Base-by-base conservation (phyloP, 2,797 vertebrate species). In the Yasuhikotakia modesta region DNA sequence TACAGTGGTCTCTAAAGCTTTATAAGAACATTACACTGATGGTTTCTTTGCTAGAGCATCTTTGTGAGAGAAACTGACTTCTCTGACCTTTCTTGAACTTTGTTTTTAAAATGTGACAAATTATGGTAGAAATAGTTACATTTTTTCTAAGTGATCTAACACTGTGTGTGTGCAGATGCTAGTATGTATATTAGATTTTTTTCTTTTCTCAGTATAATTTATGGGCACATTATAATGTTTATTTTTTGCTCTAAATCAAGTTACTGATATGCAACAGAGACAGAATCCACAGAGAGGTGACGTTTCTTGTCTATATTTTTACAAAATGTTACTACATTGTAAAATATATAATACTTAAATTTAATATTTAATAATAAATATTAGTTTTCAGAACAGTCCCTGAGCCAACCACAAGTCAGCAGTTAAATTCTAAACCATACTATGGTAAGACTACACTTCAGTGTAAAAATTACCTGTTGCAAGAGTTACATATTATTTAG, bases 381-480 rank as follows among this genome's bases (percentile, higher is more conserved):
- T 2, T 55, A 83, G 79, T 32, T 27, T 79, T 69, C 22, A 66
- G 55, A 80, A 16, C 70, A 24, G 21, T 4, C 64, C 22, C 57
- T 43, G 24, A 68, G 24, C 50, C 64, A 64, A 43, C 11, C 45
- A 58, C 45, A 27, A 55, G 24, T n/a, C 71, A 63, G 53, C 43
- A 50, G 24, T 27, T 63, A 53, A 22, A 17, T 55, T 13, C 12
- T 21, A 24, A 2, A 32, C n/a, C 55, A 17, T 84, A 83, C 35
- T 87, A 86, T 50, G 82, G 86, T 87, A 79, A 63, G 79, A 48
- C 43, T 58, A 16, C 17, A 66, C 30, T 11, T 79, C 8, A 39
- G 17, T 48, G 27, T 21, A 45, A 63, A 48, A 16, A 12, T 70
- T 21, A 21, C 2, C 11, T n/a, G 4, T 46, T 55, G 19, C 4